Base-by-base conservation (phyloP, 1,140 invertebrate species). In the Neocloeon triangulifer region DNA sequence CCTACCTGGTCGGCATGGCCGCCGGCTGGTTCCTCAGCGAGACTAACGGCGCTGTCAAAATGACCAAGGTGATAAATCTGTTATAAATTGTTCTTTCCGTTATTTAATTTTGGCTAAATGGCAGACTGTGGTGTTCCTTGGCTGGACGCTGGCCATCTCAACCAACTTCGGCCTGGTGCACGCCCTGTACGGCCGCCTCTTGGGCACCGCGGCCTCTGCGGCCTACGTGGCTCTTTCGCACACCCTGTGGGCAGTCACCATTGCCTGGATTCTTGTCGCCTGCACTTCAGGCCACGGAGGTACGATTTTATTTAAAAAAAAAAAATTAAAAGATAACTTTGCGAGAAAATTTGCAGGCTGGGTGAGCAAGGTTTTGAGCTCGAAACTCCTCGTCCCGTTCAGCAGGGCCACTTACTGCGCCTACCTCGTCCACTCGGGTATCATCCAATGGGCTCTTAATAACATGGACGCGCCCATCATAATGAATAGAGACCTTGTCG, bases 361-460 rank as follows among this genome's bases (percentile, higher is more conserved):
- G 2, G 45, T 65, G 1, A 59, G 65, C 37, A 52, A 41, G 6
- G 42, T 69, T 19, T 43, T 70, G 4, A 64, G 61, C 0, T 62
- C 58, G 52, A 56, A 52, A 32, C 46, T 52, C 16, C 52, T 61
- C 5, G 52, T 62, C 28, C 62, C 64, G 1, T 38, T 66, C n/a
- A 59, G 57, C 18, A 50, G 62, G 27, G 42, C 69, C 7, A 62
- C 62, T 3, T 68, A 64, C 39, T 53, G 54, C 33, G 54, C 53
- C 9, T 68, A 67, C 43, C 50, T 69, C 10, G 40, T 66, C 12
- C 65, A 67, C 49, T 54, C 52, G 39, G 23, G 33, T 10, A 31
- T 52, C 8, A 41, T 43, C 25, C n/a, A n/a, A n/a, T n/a, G n/a
- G n/a, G n/a, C n/a, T n/a, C n/a, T n/a, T n/a, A n/a, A n/a, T n/a